phyloP scores from a whole-genome alignment of 1,140 invertebrate species.

The Cepaea nemoralis region DNA sequence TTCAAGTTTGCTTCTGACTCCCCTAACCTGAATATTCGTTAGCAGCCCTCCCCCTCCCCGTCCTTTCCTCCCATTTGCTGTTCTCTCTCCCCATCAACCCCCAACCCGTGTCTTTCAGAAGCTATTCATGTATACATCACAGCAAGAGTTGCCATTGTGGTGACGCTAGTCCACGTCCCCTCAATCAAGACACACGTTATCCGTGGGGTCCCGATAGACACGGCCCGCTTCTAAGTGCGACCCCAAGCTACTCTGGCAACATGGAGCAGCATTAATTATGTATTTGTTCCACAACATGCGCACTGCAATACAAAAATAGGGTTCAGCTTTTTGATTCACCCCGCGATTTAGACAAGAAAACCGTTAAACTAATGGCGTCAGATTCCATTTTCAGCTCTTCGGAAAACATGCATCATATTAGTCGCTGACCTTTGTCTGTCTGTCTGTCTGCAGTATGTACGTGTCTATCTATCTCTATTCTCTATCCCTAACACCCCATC shows the following conservation, averaged over 20 bases:
- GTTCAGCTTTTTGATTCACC: slow-evolving; percentile 15
- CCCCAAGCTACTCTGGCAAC: not conserved
- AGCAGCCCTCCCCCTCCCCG: no score
- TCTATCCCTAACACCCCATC: no score
- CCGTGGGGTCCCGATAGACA: not conserved
- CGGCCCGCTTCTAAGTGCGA: slow-evolving; percentile 3
- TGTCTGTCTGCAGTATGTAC: no score
- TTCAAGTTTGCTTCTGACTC: no score
- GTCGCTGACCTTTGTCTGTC: no score
- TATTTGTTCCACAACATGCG: slow-evolving; percentile 12
- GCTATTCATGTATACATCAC: not conserved
- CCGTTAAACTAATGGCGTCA: no score
- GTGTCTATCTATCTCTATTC: no score
- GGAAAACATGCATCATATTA: no score
- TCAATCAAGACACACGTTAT: slow-evolving; percentile 1
- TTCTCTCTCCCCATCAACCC: not conserved
- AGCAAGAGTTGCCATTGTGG: not conserved
- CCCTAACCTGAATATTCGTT: no score
- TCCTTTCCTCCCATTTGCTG: no score
- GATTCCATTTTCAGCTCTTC: no score
- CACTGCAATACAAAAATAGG: not conserved
- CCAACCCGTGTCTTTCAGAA: not conserved
- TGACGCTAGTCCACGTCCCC: not conserved
- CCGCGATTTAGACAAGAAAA: no score
- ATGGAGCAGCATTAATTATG: slow-evolving; percentile 4